Conservation (phyloP, 2,888 invertebrate species). For the Hirtodrosophila alboralis region DNA sequence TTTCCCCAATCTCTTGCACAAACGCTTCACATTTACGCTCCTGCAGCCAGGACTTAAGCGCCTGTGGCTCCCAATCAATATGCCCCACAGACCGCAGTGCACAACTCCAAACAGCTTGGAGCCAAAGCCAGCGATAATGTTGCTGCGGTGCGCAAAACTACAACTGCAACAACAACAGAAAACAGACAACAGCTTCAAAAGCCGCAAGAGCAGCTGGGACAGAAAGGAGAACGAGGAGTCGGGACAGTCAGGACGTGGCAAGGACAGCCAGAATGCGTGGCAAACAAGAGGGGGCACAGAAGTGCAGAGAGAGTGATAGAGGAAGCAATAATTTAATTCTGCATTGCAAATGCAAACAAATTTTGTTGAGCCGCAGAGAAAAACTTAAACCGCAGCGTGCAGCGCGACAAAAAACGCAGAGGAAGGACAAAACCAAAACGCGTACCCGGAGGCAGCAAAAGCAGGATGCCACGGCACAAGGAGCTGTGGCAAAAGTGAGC, state of each 20-base stretch:
- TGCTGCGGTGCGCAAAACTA: constrained; percentile 68
- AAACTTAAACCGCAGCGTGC: constrained; percentile 67
- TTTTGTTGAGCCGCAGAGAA: constrained; percentile 72
- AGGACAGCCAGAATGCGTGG: constrained; percentile 33
- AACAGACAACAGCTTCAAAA: constrained; percentile 36
- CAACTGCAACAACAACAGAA: constrained; percentile 32
- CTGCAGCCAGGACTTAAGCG: constrained; percentile 26
- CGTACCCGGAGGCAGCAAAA: constrained; percentile 30
- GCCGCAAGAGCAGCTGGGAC: constrained; percentile 30
- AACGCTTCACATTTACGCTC: constrained; percentile 12
- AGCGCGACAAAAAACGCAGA: constrained; percentile 57
- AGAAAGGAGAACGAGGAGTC: constrained; percentile 18
- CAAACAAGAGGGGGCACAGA: constrained; percentile 21
- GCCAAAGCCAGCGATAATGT: constrained; percentile 71
- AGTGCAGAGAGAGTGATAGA: constrained; percentile 41
- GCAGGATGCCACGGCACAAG: constrained; percentile 48
- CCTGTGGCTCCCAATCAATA: constrained; percentile 62
- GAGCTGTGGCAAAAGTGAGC: constrained; percentile 61
- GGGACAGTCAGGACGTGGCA: constrained; percentile 28
- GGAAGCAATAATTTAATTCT: constrained; percentile 80
- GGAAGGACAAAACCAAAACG: constrained; percentile 50
- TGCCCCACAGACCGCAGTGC: constrained; percentile 55
- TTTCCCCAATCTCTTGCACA: constrained; percentile 20
- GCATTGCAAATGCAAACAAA: constrained; percentile 76
- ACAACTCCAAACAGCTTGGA: constrained; percentile 53